Percentiles rank a stretch among this genome's conserved stretches.
These are phyloP conservation scores for Epinephelus fuscoguttatus DNA, from an alignment of 2,113 vertebrate genomes.

Conservation along the genomic window DNA sequence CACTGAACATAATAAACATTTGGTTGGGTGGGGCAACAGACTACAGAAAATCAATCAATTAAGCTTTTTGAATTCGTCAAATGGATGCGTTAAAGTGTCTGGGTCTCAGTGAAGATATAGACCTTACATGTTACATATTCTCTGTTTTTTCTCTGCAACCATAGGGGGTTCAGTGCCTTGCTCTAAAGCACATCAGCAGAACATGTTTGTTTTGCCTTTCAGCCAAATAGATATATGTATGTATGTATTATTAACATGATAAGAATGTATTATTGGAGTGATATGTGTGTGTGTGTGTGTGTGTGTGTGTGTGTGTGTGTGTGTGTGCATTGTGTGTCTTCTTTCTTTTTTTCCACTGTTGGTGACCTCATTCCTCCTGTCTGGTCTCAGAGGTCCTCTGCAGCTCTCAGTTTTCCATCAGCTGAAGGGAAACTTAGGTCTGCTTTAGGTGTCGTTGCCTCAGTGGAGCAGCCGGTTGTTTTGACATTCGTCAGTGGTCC, in stretches of 20 bases:
- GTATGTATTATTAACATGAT: not conserved
- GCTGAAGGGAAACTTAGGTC: slow-evolving; percentile 43
- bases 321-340: slow-evolving; percentile 5
- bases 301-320: not conserved
- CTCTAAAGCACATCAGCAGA: not conserved
- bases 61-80: too few species aligned
- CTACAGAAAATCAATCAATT: too few species aligned
- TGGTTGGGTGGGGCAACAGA: too few species aligned
- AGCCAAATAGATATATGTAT: too few species aligned
- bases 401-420: slow-evolving; percentile 47
- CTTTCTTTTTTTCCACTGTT: slow-evolving; percentile 25
- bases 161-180: not conserved
- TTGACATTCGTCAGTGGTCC: slow-evolving; percentile 28
- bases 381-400: slow-evolving; percentile 38
- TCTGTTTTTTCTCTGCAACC: too few species aligned
- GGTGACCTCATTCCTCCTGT: slow-evolving; percentile 4
- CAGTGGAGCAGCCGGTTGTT: slow-evolving; percentile 52
- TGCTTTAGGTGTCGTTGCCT: slow-evolving; percentile 24
- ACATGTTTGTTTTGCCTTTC: not conserved
- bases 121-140: too few species aligned
- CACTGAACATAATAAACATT: too few species aligned
- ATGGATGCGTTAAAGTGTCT: too few species aligned
- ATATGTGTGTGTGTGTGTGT: not conserved
- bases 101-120: too few species aligned
- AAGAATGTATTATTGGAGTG: not conserved